These are phyloP conservation scores for Aphelenchoides besseyi DNA, from an alignment of 1,140 invertebrate genomes.

Conservation along the genomic window DNA sequence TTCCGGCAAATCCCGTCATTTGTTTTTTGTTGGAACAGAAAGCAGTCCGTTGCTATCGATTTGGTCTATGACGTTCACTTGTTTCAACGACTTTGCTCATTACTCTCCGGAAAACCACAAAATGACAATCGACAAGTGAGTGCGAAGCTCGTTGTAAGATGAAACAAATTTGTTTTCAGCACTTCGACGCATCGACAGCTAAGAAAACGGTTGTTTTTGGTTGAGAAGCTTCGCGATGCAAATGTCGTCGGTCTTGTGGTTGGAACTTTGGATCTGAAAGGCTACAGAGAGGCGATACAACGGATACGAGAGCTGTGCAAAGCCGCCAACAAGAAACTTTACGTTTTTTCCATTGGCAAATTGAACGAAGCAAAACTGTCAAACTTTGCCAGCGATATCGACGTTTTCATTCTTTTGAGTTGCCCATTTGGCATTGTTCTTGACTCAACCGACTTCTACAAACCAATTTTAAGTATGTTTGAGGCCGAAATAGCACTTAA, in stretches of 20 bases:
- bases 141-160: neutral
- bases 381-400: constrained; percentile 51
- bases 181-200: constrained; percentile 28
- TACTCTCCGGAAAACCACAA: constrained; percentile 23
- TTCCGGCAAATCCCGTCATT: neutral
- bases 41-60: constrained; percentile 46
- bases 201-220: constrained; percentile 44
- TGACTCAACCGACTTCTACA: constrained; percentile 42
- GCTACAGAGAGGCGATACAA: constrained; percentile 36
- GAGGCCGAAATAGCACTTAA: constrained; percentile 55
- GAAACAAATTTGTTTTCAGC: constrained; percentile 20
- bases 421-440: constrained; percentile 53
- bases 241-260: constrained; percentile 50
- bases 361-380: constrained; percentile 52
- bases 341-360: constrained; percentile 55
- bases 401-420: constrained; percentile 42
- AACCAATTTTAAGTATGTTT: constrained; percentile 50
- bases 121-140: constrained; percentile 19
- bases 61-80: constrained; percentile 48
- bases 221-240: constrained; percentile 53
- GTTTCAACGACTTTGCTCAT: constrained; percentile 35
- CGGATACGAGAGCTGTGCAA: constrained; percentile 45
- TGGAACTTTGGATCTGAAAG: constrained; percentile 44
- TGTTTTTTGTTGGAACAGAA: constrained; percentile 38
- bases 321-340: constrained; percentile 45